phyloP scores from a whole-genome alignment of 2,888 invertebrate genomes.

The Oegoconia quadripuncta region DNA sequence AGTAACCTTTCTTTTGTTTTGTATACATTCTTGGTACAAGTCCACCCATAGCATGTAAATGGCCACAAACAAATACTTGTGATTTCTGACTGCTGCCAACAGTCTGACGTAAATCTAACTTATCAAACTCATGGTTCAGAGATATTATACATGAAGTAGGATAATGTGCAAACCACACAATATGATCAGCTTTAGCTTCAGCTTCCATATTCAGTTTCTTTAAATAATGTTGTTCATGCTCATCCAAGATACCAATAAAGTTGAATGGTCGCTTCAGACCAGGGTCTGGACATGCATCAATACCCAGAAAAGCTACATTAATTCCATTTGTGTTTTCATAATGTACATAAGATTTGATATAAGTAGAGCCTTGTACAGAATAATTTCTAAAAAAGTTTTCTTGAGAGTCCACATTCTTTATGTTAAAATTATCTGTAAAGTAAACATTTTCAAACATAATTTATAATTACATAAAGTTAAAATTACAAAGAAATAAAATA shows the following conservation, averaged over 20 bases:
- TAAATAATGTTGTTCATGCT: slow-evolving; percentile 78
- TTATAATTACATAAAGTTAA: neutral
- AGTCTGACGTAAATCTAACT: slow-evolving; percentile 73
- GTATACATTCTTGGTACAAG: slow-evolving; percentile 91
- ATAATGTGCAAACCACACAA: slow-evolving; percentile 90
- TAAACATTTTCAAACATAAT: slow-evolving; percentile 3
- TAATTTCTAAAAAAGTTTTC: slow-evolving; percentile 88
- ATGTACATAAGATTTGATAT: slow-evolving; percentile 87
- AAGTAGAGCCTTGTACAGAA: slow-evolving; percentile 85
- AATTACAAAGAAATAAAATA: neutral
- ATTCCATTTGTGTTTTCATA: slow-evolving; percentile 74
- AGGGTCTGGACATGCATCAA: slow-evolving; percentile 93
- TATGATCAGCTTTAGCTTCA: slow-evolving; percentile 60
- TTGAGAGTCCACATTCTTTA: slow-evolving; percentile 82
- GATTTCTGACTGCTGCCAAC: slow-evolving; percentile 81
- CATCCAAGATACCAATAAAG: slow-evolving; percentile 88
- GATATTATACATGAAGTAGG: slow-evolving; percentile 92
- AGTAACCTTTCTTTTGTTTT: slow-evolving; percentile 87
- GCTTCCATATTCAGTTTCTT: slow-evolving; percentile 78
- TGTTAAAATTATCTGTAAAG: slow-evolving; percentile 92
- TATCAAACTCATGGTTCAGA: slow-evolving; percentile 67
- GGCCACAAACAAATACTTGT: slow-evolving; percentile 92
- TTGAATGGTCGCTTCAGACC: slow-evolving; percentile 93
- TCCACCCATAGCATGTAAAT: slow-evolving; percentile 91
- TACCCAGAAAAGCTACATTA: slow-evolving; percentile 88